phyloP scores from a whole-genome alignment of 2,888 invertebrate genomes.

The Dicycla oo region DNA sequence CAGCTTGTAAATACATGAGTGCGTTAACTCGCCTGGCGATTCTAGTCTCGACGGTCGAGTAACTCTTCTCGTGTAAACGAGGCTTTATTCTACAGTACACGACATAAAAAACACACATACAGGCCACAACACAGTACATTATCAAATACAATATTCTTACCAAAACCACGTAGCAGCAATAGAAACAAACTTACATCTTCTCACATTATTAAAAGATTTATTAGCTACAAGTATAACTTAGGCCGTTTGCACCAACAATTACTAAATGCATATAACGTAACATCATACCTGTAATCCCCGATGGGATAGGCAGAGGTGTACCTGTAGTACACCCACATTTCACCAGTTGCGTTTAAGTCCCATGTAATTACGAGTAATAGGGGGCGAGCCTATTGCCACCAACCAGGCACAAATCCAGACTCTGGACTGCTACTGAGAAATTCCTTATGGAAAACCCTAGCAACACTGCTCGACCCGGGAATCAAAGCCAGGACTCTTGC shows the following conservation, averaged over 20 bases:
- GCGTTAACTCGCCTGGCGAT: no score
- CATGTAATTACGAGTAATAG: background rate
- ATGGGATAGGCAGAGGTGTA: background rate
- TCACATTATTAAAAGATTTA: background rate
- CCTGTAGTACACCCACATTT: background rate
- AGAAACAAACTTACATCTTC: conserved; percentile 9
- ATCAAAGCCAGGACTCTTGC: background rate
- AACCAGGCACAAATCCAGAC: background rate
- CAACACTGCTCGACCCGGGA: background rate
- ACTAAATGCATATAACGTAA: background rate
- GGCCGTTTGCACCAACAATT: background rate
- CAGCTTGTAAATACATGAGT: no score
- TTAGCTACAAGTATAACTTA: background rate
- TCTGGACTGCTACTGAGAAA: no score
- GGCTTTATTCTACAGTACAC: background rate
- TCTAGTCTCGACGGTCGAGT: background rate
- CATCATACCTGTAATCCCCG: background rate
- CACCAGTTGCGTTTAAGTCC: background rate
- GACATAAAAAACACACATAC: background rate
- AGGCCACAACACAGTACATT: conserved; percentile 3
- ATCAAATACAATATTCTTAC: conserved; percentile 4
- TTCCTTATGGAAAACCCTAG: background rate
- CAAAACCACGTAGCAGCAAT: conserved; percentile 12
- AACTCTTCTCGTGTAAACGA: background rate
- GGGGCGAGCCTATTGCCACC: background rate